Percentiles rank a stretch among this genome's conserved stretches.
Conservation (phyloP, 2,888 invertebrate genomes). For the Sclerodermus sp. region DNA sequence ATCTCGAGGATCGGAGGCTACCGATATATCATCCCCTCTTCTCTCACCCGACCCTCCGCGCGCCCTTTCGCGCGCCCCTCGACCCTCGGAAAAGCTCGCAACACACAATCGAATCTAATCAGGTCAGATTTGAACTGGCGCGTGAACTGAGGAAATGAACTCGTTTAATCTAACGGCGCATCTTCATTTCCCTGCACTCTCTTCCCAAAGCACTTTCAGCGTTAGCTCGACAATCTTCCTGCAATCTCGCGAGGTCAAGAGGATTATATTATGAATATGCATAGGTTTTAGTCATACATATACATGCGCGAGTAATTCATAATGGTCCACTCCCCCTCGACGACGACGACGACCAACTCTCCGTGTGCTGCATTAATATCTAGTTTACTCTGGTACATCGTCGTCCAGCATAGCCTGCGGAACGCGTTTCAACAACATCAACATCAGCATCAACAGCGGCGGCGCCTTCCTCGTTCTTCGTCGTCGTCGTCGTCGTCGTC, state of each 20-base stretch:
- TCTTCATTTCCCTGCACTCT: conserved; percentile 10
- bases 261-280: conserved; percentile 39
- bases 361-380: no score
- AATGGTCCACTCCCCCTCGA: no score
- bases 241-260: conserved; percentile 36
- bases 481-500: background rate
- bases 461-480: background rate
- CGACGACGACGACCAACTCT: no score
- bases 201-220: conserved; percentile 12
- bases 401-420: no score
- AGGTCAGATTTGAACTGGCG: background rate
- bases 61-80: no score
- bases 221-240: conserved; percentile 26
- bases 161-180: conserved; percentile 11
- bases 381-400: no score
- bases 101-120: conserved; percentile 3
- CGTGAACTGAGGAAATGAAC: conserved; percentile 7
- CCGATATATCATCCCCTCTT: no score
- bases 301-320: conserved; percentile 33
- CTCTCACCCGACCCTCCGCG: no score
- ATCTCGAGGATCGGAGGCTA: no score
- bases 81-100: no score
- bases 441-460: no score
- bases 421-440: no score
- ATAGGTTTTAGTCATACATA: conserved; percentile 34